Evolutionary conservation across 2,113 vertebrate species (phyloP).

Genomic region (Formicarius rufipectus): DNA sequence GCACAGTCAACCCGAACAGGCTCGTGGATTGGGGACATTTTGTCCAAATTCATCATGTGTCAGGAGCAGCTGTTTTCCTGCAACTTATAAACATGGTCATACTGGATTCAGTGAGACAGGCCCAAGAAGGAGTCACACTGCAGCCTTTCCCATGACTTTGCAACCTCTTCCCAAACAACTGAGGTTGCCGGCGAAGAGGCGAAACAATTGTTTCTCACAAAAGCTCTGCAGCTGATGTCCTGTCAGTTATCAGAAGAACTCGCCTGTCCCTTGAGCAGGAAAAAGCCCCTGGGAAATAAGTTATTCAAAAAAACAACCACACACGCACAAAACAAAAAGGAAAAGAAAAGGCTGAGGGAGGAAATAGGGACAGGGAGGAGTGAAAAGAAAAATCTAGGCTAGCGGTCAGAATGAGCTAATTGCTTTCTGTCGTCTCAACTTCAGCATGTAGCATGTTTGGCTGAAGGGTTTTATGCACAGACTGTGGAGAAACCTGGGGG

Average conservation of each 20-base stretch:
- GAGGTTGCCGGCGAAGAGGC: slow-evolving; percentile 73
- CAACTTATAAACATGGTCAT: slow-evolving; percentile 74
- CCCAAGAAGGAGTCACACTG: slow-evolving; percentile 70
- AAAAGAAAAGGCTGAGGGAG: background rate
- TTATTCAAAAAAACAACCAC: background rate
- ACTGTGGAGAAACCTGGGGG: background rate
- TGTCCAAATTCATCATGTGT: slow-evolving; percentile 48
- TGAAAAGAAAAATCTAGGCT: background rate
- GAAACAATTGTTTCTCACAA: slow-evolving; percentile 86
- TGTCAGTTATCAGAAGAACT: slow-evolving; percentile 55
- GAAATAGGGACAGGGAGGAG: background rate
- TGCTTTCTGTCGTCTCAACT: background rate
- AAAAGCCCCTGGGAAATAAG: slow-evolving; percentile 36
- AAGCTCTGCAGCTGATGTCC: slow-evolving; percentile 70
- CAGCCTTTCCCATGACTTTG: slow-evolving; percentile 88
- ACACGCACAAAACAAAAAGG: background rate
- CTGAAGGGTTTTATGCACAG: background rate
- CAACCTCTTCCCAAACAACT: slow-evolving; percentile 85
- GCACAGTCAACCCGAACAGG: background rate
- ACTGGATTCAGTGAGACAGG: slow-evolving; percentile 72
- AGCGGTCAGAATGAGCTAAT: background rate
- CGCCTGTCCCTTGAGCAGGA: background rate
- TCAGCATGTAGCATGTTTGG: background rate
- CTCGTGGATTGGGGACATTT: background rate
- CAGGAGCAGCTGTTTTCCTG: slow-evolving; percentile 63